A percentile compares a stretch with the other conserved stretches of the same genome.
Evolutionary conservation across 2,113 vertebrate species (phyloP).

Genomic region (Columbina picui): DNA sequence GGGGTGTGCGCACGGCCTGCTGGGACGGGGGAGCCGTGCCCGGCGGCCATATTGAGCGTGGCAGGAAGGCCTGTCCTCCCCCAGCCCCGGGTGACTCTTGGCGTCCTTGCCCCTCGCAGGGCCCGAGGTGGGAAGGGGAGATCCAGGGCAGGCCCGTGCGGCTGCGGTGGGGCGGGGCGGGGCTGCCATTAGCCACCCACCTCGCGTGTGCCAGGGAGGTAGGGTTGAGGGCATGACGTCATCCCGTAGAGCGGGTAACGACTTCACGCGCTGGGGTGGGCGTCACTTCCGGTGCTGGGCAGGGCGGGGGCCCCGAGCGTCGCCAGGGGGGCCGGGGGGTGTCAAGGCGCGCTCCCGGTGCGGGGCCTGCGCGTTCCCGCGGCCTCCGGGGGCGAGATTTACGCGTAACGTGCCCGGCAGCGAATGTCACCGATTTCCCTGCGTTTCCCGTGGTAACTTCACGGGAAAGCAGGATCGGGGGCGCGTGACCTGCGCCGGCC

Average conservation of each 20-base stretch:
- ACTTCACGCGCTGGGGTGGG: accelerated
- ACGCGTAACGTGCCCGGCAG: accelerated
- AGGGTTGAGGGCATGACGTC: not conserved
- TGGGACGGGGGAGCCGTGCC: not conserved
- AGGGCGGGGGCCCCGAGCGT: accelerated
- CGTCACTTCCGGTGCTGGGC: not conserved
- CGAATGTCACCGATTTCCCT: too few relatives aligned
- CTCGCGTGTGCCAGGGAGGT: accelerated
- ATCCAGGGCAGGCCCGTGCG: accelerated
- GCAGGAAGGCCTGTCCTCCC: not conserved
- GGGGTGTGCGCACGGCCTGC: not conserved
- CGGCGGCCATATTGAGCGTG: not conserved
- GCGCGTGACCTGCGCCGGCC: not conserved
- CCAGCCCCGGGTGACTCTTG: accelerated
- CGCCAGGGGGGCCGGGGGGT: too few relatives aligned
- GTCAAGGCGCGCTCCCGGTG: too few relatives aligned
- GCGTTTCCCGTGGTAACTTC: accelerated
- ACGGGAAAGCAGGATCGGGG: not conserved
- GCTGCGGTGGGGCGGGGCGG: too few relatives aligned
- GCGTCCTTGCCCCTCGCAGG: too few relatives aligned
- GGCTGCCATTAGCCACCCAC: too few relatives aligned
- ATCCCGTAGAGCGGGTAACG: not conserved
- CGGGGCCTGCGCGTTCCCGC: accelerated
- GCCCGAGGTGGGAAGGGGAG: not conserved
- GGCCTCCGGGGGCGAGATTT: too few relatives aligned